Evolutionary conservation across 2,888 invertebrate genomes (phyloP), one percentile per base, ranked within the genome.

Genomic region (Lithosia quadra): DNA sequence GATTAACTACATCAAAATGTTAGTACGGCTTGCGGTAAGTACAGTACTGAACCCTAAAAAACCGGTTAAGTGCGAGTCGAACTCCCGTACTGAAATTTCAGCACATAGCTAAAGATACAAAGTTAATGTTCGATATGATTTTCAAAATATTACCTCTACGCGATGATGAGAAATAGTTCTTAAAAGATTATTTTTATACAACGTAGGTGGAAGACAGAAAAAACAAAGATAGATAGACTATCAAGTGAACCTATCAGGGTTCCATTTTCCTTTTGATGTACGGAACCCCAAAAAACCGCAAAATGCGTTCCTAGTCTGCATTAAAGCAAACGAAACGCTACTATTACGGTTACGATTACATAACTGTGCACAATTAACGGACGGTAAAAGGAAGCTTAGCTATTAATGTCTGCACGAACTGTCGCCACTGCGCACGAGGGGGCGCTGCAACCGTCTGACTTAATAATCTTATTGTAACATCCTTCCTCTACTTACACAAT

Each of bases 361-460:
- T 65, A 75, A 75, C 59, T 71, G 15, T 18, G 49, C 43, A 34
- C 53, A 62, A n/a, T 57, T 60, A 71, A 73, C 65, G 65, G 62
- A 60, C 65, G 18, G 58, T 33, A 65, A 55, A 55, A 72, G 72
- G 75, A 69, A 78, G 67, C 65, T 18, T 5, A 49, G 36, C 21
- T 28, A 28, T 39, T 58, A 75, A 63, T 55, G 76, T 21, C 56
- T 4, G 62, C 73, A 72, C 72, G 68, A 77, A 67, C 61, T 67
- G 53, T 63, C n/a, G 63, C 58, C 66, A 55, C 13, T 22, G 0
- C 13, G 53, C 49, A 69, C 65, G 59, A 62, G 63, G 18, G 7
- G 43, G 11, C 15, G 11, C 13, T n/a, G 21, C 66, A 74, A 79
- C 69, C 71, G 34, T 49, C 49, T 15, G 49, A 49, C 21, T 24